Conservation (phyloP, 1,140 invertebrate genomes). For the Drosophila virilis region DNA sequence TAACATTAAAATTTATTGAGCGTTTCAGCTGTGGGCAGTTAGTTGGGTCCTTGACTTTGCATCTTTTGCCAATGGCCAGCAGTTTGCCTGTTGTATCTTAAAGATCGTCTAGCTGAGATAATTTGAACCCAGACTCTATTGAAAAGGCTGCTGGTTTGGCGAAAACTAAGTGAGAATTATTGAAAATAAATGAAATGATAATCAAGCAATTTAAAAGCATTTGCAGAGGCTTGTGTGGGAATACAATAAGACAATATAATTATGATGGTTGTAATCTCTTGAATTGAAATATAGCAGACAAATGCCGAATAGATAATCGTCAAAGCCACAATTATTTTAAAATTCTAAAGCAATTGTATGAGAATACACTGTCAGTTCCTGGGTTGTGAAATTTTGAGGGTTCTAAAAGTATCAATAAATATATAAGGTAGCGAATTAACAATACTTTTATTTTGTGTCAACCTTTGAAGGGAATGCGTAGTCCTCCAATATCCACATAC, state of each 20-base stretch:
- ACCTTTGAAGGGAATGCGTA: no score
- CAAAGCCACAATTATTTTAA: not conserved
- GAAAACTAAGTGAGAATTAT: slow-evolving; percentile 56
- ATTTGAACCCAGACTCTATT: slow-evolving; percentile 8
- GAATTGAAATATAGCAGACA: not conserved
- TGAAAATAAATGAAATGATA: slow-evolving; percentile 67
- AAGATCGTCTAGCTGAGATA: slow-evolving; percentile 71
- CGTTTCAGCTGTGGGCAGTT: slow-evolving; percentile 58
- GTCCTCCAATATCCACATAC: no score
- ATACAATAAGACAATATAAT: slow-evolving; percentile 17
- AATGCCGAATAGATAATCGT: not conserved
- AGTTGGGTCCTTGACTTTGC: slow-evolving; percentile 56
- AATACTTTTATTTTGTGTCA: no score
- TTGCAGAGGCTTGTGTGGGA: slow-evolving; percentile 47
- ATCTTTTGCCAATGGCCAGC: slow-evolving; percentile 52
- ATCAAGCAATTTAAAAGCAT: slow-evolving; percentile 60
- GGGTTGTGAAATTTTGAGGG: no score
- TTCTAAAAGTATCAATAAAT: no score
- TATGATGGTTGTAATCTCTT: slow-evolving; percentile 4
- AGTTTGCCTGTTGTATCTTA: slow-evolving; percentile 44
- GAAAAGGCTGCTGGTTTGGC: slow-evolving; percentile 49
- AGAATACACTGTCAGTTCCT: no score
- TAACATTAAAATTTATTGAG: slow-evolving; percentile 80
- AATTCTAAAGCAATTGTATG: not conserved
- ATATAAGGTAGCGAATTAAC: no score